These are phyloP conservation scores for Gnatocerus cornutus DNA, from an alignment of 2,888 invertebrate genomes.

Conservation along the genomic window DNA sequence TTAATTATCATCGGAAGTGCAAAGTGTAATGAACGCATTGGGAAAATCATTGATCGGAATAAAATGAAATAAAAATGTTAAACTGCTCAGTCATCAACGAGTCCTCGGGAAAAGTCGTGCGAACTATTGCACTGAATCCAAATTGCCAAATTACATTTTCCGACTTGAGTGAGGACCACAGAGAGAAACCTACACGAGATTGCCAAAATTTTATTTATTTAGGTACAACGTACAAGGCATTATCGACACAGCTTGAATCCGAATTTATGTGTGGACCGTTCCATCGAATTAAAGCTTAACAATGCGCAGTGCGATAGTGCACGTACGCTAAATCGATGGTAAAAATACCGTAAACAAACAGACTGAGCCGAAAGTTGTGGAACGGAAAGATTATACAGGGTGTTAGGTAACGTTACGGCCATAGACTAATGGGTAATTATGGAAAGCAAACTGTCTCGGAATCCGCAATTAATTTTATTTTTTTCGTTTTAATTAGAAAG, in stretches of 20 bases:
- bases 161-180: conserved; percentile 3
- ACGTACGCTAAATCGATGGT: background rate
- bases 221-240: conserved; percentile 17
- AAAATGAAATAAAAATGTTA: conserved; percentile 26
- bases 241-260: conserved; percentile 21
- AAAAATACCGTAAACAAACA: background rate
- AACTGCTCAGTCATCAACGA: conserved; percentile 24
- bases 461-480: too few species aligned
- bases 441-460: too few species aligned
- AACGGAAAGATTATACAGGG: background rate
- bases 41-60: conserved; percentile 18
- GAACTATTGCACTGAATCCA: conserved; percentile 30
- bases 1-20: conserved; percentile 13
- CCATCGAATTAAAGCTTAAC: conserved; percentile 8
- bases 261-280: conserved; percentile 12
- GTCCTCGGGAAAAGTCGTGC: conserved; percentile 18
- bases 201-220: conserved; percentile 33
- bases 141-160: conserved; percentile 25
- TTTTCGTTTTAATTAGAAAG: too few species aligned
- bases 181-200: conserved; percentile 19
- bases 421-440: too few species aligned
- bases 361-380: background rate
- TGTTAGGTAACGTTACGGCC: too few species aligned
- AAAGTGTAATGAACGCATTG: background rate
- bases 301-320: background rate